A percentile compares a stretch with the other conserved stretches of the same genome.
These are phyloP conservation scores for Acronicta alni DNA, from an alignment of 2,888 invertebrate genomes.

Conservation along the genomic window DNA sequence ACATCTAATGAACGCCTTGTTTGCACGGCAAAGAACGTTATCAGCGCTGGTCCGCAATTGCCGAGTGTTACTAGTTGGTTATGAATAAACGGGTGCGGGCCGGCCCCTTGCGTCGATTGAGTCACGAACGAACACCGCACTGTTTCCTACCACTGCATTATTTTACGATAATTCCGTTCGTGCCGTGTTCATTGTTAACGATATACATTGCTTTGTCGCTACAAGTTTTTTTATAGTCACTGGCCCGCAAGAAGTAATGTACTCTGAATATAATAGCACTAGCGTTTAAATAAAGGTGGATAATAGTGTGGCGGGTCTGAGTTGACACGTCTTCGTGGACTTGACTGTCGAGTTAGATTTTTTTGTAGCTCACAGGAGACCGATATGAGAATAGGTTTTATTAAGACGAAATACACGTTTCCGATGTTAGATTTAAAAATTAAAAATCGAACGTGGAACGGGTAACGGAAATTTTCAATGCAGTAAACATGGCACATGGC, in stretches of 20 bases:
- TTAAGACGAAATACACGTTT: conserved; percentile 20
- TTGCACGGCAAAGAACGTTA: conserved; percentile 56
- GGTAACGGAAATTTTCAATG: conserved; percentile 24
- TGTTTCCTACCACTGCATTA: conserved; percentile 66
- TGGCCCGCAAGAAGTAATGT: conserved; percentile 32
- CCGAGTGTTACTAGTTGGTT: conserved; percentile 48
- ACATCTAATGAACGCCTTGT: conserved; percentile 33
- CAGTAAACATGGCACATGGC: conserved; percentile 8
- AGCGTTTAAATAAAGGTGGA: conserved; percentile 16
- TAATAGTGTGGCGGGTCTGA: conserved; percentile 21
- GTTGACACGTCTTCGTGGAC: conserved; percentile 52
- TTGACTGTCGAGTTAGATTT: conserved; percentile 40
- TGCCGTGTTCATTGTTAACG: conserved; percentile 51
- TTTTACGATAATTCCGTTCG: conserved; percentile 61
- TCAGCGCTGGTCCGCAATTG: conserved; percentile 44
- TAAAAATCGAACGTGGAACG: conserved; percentile 1
- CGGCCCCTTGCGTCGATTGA: conserved; percentile 77
- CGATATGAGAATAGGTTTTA: conserved; percentile 23
- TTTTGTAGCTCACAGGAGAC: conserved; percentile 18
- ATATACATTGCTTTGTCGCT: conserved; percentile 65
- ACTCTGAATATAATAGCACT: conserved; percentile 18
- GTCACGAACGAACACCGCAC: conserved; percentile 80
- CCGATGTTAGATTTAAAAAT: conserved; percentile 6
- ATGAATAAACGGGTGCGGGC: conserved; percentile 66
- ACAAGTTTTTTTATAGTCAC: conserved; percentile 16